phyloP scores from a whole-genome alignment of 2,888 invertebrate genomes.

The Pecten maximus region DNA sequence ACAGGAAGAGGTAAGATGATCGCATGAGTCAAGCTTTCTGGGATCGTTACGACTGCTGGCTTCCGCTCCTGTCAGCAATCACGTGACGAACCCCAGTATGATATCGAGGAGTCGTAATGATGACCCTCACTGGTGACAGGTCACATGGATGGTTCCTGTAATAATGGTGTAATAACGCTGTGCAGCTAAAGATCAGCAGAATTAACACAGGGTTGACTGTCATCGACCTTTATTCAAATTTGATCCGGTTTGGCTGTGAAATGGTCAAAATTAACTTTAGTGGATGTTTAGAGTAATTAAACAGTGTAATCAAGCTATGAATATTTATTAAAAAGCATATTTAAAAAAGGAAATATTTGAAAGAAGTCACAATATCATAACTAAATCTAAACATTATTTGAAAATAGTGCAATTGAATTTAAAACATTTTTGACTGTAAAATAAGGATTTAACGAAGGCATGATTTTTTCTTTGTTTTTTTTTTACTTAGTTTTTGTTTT shows the following conservation, averaged over 20 bases:
- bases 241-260: not conserved
- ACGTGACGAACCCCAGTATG: slow-evolving; percentile 11
- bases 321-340: no score
- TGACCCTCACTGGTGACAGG: not conserved
- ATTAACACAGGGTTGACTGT: not conserved
- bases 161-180: not conserved
- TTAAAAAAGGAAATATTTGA: no score
- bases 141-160: not conserved
- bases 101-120: not conserved
- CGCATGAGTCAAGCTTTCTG: slow-evolving; percentile 16
- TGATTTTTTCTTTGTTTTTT: no score
- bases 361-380: no score
- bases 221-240: not conserved
- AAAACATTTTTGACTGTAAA: no score
- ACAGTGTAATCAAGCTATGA: no score
- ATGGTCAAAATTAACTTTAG: not conserved
- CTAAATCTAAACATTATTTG: no score
- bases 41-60: slow-evolving; percentile 27
- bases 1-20: slow-evolving; percentile 10
- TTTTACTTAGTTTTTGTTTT: no score
- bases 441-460: no score
- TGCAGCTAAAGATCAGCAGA: not conserved
- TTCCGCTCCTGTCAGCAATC: slow-evolving; percentile 25
- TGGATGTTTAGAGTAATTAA: no score
- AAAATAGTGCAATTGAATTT: no score